Base-by-base conservation (phyloP, 2,888 invertebrate species). In the Seira sanloemensis region DNA sequence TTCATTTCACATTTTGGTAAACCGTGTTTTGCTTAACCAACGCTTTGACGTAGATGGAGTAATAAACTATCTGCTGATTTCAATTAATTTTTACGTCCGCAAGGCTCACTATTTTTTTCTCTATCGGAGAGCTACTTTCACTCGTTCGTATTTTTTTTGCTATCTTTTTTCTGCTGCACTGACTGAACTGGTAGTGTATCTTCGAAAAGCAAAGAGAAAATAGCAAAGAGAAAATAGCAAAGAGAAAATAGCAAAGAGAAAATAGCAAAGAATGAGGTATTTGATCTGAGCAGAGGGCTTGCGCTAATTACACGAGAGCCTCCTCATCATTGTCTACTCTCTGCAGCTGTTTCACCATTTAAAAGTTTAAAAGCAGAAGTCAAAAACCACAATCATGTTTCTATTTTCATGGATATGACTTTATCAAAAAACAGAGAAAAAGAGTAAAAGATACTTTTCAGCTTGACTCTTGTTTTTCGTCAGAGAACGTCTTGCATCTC, bases 81-180 rank as follows among this genome's bases (percentile, higher is more conserved):
- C 21, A 21, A 62, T 62, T 62, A 62, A 9, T 62, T 62, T 62
- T 16, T 21, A 21, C 62, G 21, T 62, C 62, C 19, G n/a, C 62
- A 2, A 62, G 21, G 19, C n/a, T n/a, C n/a, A n/a, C n/a, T n/a
- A 62, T 12, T 21, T 5, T 62, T 62, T 62, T 62, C 21, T 58
- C 5, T 16, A 18, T 58, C n/a, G 58, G 58, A 19, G 21, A 62
- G 62, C 62, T 62, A 62, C 62, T 62, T 62, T 62, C 21, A 62
- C 19, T 2, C 62, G 1, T 21, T 58, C 58, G 21, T 9, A 62
- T 50, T n/a, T 37, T 37, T 62, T 62, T 62, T 19, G 62, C 62
- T 62, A 21, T 62, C 62, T 62, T 62, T 37, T 62, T 62, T 62
- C 62, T 62, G 62, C 62, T 62, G 62, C 62, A 62, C 62, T 62